Conservation (phyloP, 37 sponge, comb jelly and placozoan genomes). For the Lycopodina hypogea region DNA sequence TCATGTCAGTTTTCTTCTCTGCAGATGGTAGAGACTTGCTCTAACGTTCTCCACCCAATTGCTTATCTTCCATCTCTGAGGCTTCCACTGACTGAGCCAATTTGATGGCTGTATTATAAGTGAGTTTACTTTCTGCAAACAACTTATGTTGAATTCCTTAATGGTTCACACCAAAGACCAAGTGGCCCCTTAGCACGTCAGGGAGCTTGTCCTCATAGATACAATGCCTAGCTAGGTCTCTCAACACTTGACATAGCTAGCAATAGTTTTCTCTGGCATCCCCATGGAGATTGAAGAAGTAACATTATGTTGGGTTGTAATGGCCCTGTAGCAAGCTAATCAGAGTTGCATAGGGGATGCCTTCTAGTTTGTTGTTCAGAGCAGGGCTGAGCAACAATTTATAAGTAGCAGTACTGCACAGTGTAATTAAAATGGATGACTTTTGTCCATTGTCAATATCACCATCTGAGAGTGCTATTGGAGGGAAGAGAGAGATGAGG, state of each 20-base stretch:
- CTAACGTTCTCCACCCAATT: background rate
- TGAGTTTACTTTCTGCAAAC: constrained; percentile 14
- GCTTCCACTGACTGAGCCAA: constrained; percentile 17
- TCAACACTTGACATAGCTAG: constrained; percentile 14
- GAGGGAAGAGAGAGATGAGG: too few relatives aligned
- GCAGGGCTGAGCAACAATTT: constrained; percentile 18
- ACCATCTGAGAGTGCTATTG: too few relatives aligned
- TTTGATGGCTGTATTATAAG: constrained; percentile 11
- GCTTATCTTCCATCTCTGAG: constrained; percentile 2
- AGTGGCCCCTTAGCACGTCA: constrained; percentile 31
- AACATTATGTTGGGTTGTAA: constrained; percentile 12
- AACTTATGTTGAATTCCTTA: constrained; percentile 11
- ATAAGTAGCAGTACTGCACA: constrained; percentile 16
- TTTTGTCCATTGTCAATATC: constrained; percentile 11
- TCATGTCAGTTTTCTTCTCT: background rate
- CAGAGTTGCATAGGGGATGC: background rate
- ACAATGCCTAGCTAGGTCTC: constrained; percentile 18
- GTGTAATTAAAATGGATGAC: constrained; percentile 20
- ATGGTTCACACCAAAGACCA: constrained; percentile 26
- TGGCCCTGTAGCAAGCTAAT: constrained; percentile 12
- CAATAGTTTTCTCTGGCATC: constrained; percentile 11
- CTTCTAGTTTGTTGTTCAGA: background rate
- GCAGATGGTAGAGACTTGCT: background rate
- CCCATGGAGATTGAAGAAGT: constrained; percentile 2
- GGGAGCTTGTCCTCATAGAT: constrained; percentile 6